phyloP scores from a whole-genome alignment of 2,888 invertebrate genomes.

The Myathropa florea region DNA sequence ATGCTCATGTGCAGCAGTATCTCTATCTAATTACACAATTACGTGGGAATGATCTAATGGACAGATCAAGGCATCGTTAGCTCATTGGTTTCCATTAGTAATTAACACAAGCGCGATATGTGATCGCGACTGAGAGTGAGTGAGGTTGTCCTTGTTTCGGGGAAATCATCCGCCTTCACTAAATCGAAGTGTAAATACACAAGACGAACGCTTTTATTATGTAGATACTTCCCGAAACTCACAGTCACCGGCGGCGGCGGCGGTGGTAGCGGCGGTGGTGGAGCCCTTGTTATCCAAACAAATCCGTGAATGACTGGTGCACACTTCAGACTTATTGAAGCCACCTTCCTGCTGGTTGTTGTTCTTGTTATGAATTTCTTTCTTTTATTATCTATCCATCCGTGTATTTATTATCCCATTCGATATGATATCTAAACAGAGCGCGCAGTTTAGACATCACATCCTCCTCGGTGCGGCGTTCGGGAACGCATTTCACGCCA shows the following conservation, averaged over 20 bases:
- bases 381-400: neutral
- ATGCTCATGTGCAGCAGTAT: neutral
- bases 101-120: neutral
- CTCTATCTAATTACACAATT: neutral
- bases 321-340: neutral
- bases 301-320: neutral
- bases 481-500: neutral
- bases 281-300: neutral
- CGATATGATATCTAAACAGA: neutral
- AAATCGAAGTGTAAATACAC: neutral
- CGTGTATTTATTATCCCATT: neutral
- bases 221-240: neutral
- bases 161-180: neutral
- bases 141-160: neutral
- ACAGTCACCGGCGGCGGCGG: no score
- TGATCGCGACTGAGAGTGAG: neutral
- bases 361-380: neutral
- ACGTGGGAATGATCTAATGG: neutral
- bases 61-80: neutral
- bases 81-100: neutral
- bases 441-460: neutral
- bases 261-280: no score
- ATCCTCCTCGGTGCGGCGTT: neutral
- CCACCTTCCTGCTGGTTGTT: neutral
- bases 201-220: neutral